Conservation (phyloP, 2,797 vertebrate genomes). For the Tapera naevia region DNA sequence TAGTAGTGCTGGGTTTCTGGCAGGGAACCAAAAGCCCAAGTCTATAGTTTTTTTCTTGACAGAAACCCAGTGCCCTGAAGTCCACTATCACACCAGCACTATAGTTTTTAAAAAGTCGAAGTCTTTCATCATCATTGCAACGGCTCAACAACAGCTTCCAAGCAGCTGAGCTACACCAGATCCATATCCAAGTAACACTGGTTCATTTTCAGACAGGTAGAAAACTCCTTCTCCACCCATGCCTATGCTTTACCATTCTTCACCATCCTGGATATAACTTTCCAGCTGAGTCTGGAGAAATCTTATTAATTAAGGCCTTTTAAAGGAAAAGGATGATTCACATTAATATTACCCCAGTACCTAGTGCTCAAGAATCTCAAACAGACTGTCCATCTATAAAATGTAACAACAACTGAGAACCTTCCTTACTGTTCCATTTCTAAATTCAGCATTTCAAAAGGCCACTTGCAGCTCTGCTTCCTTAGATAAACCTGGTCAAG, state of each 20-base stretch:
- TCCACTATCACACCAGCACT: background rate
- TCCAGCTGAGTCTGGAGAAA: background rate
- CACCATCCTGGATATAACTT: background rate
- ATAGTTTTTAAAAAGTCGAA: background rate
- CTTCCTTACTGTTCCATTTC: background rate
- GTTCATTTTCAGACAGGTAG: background rate
- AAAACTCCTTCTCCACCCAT: background rate
- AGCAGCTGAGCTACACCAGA: background rate
- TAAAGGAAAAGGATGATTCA: background rate
- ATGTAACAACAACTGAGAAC: background rate
- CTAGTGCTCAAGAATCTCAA: background rate
- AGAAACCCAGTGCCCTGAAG: background rate
- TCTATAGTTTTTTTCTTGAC: background rate
- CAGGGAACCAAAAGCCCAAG: background rate
- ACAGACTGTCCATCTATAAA: background rate
- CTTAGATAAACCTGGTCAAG: background rate
- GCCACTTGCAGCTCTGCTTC: background rate
- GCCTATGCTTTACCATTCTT: background rate
- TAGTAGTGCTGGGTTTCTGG: background rate
- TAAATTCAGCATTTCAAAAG: background rate
- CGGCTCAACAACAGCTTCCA: background rate
- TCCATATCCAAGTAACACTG: rapidly evolving
- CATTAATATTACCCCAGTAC: background rate
- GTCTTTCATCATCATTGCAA: background rate
- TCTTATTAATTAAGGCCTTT: background rate